phyloP scores from a whole-genome alignment of 2,888 invertebrate genomes.

The Leptopilina myrica region DNA sequence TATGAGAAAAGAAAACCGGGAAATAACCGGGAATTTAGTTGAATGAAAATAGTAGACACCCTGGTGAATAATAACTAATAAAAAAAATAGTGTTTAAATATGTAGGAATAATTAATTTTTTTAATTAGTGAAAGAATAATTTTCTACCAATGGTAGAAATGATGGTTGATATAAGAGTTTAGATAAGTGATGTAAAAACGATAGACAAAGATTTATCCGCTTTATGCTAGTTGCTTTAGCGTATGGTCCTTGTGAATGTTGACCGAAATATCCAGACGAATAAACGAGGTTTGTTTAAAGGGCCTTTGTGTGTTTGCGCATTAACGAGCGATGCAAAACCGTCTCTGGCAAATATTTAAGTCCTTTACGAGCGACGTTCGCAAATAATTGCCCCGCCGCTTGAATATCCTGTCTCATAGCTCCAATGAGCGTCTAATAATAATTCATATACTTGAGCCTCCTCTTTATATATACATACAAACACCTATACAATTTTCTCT shows the following conservation, averaged over 20 bases:
- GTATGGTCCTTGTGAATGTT: slow-evolving; percentile 31
- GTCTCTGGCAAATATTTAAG: slow-evolving; percentile 30
- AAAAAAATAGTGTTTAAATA: too few species aligned
- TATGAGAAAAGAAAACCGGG: too few species aligned
- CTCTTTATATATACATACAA: neutral
- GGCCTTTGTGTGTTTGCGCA: slow-evolving; percentile 15
- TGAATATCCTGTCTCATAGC: slow-evolving; percentile 24
- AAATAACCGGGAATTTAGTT: too few species aligned
- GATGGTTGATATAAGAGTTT: neutral
- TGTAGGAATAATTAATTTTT: too few species aligned
- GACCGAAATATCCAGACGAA: slow-evolving; percentile 15
- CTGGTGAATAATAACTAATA: too few species aligned
- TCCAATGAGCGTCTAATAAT: slow-evolving; percentile 30
- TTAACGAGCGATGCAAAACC: slow-evolving; percentile 31
- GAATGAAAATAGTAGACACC: too few species aligned
- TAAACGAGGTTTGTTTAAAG: slow-evolving; percentile 30
- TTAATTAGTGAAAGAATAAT: too few species aligned
- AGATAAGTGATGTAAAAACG: neutral
- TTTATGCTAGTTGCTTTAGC: neutral
- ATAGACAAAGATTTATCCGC: slow-evolving; percentile 23
- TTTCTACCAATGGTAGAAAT: too few species aligned
- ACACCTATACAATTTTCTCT: neutral
- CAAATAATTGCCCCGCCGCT: slow-evolving; percentile 35
- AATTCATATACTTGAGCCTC: slow-evolving; percentile 19
- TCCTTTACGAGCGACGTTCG: slow-evolving; percentile 11